These are phyloP conservation scores for Rhopalosiphum nymphaeae DNA, from an alignment of 2,888 invertebrate species.

Conservation along the genomic window DNA sequence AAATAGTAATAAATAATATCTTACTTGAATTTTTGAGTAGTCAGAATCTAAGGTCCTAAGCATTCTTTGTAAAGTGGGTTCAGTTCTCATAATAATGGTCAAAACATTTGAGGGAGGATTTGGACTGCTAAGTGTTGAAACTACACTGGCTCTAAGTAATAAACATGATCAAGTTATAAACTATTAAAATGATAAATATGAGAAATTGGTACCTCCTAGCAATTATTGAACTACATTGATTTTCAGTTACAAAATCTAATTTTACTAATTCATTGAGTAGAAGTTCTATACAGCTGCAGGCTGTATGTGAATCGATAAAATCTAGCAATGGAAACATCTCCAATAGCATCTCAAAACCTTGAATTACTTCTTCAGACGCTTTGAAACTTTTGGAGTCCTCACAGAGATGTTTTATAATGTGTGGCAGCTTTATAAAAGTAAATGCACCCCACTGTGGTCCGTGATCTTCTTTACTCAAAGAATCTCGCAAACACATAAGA, in stretches of 20 bases:
- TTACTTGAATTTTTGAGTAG: slow-evolving; percentile 83
- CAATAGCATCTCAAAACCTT: slow-evolving; percentile 87
- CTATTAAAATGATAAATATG: not conserved
- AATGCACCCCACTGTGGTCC: slow-evolving; percentile 92
- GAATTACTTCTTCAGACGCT: slow-evolving; percentile 77
- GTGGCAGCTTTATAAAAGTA: slow-evolving; percentile 90
- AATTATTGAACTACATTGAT: slow-evolving; percentile 71
- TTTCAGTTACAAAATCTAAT: slow-evolving; percentile 83
- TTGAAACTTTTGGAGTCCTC: slow-evolving; percentile 64
- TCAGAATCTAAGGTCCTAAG: slow-evolving; percentile 92
- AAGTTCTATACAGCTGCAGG: slow-evolving; percentile 88
- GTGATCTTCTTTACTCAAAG: slow-evolving; percentile 85
- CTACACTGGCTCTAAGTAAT: slow-evolving; percentile 53
- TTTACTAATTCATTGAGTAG: slow-evolving; percentile 86
- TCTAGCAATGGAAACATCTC: slow-evolving; percentile 88
- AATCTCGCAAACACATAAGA: slow-evolving; percentile 89
- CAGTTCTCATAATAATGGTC: slow-evolving; percentile 64
- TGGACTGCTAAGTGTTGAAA: slow-evolving; percentile 61
- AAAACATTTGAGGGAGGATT: slow-evolving; percentile 58
- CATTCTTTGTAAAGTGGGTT: slow-evolving; percentile 89
- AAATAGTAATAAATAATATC: slow-evolving; percentile 3
- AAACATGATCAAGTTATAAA: not conserved
- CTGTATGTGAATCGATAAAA: slow-evolving; percentile 89
- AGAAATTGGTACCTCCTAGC: slow-evolving; percentile 35
- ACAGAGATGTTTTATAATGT: slow-evolving; percentile 76